Percentiles rank a stretch among this genome's conserved stretches.
Evolutionary conservation across 2,797 vertebrate genomes (phyloP).

Genomic region (Pogoniulus pusillus): DNA sequence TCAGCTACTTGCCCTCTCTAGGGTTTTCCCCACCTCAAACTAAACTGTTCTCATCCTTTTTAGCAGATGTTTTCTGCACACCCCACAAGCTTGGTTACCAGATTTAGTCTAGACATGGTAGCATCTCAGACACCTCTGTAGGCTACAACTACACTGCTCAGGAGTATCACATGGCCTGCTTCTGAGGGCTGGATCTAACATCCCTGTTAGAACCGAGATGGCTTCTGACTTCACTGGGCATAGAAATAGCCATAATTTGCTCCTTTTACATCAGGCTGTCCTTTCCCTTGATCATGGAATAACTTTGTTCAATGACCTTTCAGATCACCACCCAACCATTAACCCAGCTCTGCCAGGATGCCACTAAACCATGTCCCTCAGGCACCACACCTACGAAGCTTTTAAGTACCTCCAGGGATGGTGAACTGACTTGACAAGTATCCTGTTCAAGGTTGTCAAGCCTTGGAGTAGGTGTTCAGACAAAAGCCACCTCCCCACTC

Average conservation of each 20-base stretch:
- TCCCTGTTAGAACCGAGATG: background rate
- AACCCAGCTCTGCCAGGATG: background rate
- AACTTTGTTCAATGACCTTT: background rate
- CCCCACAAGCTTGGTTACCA: fast-evolving
- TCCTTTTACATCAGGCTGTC: background rate
- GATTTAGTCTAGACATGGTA: background rate
- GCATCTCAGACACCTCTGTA: background rate
- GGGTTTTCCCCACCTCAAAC: background rate
- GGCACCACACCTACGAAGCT: background rate
- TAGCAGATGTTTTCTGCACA: background rate
- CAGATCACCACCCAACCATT: background rate
- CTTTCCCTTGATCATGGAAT: background rate
- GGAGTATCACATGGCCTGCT: background rate
- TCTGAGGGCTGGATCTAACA: background rate
- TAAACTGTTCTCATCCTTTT: background rate
- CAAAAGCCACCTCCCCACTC: fast-evolving
- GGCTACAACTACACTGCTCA: background rate
- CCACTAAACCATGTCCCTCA: background rate
- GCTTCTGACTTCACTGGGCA: fast-evolving
- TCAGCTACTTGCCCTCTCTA: background rate
- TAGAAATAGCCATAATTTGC: background rate
- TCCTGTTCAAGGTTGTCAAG: too few relatives aligned
- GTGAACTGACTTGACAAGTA: background rate
- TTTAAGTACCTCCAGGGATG: background rate
- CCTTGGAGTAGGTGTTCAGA: background rate